phyloP scores from a whole-genome alignment of 1,140 invertebrate species.

The Oncopeltus fasciatus region DNA sequence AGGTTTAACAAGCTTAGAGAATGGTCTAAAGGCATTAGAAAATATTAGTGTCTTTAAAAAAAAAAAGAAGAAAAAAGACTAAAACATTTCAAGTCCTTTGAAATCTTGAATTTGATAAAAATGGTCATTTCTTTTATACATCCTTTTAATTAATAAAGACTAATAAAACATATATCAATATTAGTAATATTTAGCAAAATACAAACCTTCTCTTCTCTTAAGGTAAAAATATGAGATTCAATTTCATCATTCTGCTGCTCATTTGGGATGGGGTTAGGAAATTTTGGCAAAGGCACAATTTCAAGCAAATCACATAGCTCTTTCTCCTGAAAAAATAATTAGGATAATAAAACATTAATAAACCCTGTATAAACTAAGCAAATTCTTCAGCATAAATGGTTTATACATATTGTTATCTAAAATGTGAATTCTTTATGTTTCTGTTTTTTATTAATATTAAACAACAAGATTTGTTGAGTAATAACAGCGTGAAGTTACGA shows the following conservation, averaged over 20 bases:
- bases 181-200: not conserved
- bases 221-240: not conserved
- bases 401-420: no score
- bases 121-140: not conserved
- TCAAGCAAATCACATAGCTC: not conserved
- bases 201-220: slow-evolving; percentile 4
- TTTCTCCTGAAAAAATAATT: slow-evolving; percentile 1
- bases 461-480: no score
- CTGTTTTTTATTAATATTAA: no score
- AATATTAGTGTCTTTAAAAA: not conserved
- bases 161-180: not conserved
- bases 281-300: not conserved
- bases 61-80: not conserved
- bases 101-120: not conserved
- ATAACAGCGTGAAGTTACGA: no score
- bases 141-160: not conserved
- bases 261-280: not conserved
- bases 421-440: no score
- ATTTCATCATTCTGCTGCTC: not conserved
- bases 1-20: not conserved
- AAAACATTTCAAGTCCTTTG: not conserved
- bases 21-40: not conserved
- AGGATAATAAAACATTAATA: no score
- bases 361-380: no score
- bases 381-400: no score